These are phyloP conservation scores for Gambusia affinis DNA, from an alignment of 2,113 vertebrate species.

Conservation along the genomic window DNA sequence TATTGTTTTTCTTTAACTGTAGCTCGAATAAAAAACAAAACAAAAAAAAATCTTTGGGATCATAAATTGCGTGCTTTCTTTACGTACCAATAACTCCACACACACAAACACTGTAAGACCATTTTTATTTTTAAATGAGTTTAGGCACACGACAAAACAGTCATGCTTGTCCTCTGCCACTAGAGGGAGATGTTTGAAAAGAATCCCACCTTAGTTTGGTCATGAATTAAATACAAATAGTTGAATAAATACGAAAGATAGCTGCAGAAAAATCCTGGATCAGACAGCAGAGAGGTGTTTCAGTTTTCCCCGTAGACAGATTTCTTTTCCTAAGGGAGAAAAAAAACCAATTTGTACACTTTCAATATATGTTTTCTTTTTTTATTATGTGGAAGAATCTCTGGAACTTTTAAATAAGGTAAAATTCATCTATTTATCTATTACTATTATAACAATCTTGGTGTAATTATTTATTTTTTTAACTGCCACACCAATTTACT, in stretches of 20 bases:
- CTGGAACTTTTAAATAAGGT: background rate
- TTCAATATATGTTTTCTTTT: background rate
- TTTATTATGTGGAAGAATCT: background rate
- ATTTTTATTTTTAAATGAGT: constrained; percentile 36
- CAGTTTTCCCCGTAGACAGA: constrained; percentile 36
- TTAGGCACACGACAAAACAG: constrained; percentile 55
- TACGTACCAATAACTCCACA: too few species aligned
- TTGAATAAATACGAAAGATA: constrained; percentile 43
- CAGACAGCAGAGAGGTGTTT: background rate
- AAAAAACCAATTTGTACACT: background rate
- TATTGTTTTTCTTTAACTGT: constrained; percentile 84
- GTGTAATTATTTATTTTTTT: too few species aligned
- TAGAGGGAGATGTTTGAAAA: constrained; percentile 59
- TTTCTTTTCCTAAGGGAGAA: constrained; percentile 61
- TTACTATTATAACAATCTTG: background rate
- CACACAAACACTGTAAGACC: background rate
- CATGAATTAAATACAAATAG: constrained; percentile 51
- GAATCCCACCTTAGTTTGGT: constrained; percentile 3
- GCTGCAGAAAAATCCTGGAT: background rate
- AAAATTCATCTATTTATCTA: background rate
- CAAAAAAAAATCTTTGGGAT: constrained; percentile 70
- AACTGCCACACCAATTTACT: too few species aligned
- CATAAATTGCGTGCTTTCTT: constrained; percentile 14
- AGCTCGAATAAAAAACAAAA: constrained; percentile 77
- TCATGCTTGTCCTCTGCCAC: constrained; percentile 55